These are phyloP conservation scores for Thinocorus orbignyianus DNA, from an alignment of 2,113 vertebrate genomes.

Conservation along the genomic window DNA sequence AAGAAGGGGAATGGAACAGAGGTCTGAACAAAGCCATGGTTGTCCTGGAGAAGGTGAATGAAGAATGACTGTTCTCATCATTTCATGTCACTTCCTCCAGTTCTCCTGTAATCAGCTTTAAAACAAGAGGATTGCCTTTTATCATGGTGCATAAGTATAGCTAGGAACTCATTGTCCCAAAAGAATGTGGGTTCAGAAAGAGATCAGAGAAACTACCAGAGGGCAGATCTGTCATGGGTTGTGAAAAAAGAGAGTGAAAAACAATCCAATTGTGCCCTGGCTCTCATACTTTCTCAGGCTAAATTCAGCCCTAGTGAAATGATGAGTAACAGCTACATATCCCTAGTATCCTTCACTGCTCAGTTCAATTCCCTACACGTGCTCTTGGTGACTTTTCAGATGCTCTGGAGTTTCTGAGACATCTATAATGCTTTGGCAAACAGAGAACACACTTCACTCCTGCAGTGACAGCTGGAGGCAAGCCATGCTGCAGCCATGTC, in stretches of 20 bases:
- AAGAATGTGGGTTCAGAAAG: neutral
- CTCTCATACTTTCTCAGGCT: neutral
- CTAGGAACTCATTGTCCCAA: neutral
- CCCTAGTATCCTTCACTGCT: neutral
- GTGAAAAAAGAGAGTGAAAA: neutral
- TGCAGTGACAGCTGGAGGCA: neutral
- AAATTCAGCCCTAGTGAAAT: neutral
- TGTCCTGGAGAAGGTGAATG: neutral
- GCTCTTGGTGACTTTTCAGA: neutral
- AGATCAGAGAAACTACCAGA: neutral
- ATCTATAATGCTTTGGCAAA: neutral
- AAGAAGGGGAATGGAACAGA: neutral
- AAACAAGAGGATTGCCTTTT: neutral
- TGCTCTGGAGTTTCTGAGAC: neutral
- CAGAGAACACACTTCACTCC: neutral
- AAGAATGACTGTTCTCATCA: neutral
- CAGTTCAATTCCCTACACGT: neutral
- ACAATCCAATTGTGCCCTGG: neutral
- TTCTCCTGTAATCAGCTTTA: neutral
- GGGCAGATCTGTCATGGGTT: neutral
- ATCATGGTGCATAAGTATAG: neutral
- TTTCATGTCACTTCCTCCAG: neutral
- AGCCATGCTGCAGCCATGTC: neutral
- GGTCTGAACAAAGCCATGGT: neutral
- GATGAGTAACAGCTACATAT: rapidly evolving